Percentiles rank a stretch among this genome's conserved stretches.
Evolutionary conservation across 2,797 vertebrate genomes (phyloP).

Genomic region (Oceanodroma leucorhoa): DNA sequence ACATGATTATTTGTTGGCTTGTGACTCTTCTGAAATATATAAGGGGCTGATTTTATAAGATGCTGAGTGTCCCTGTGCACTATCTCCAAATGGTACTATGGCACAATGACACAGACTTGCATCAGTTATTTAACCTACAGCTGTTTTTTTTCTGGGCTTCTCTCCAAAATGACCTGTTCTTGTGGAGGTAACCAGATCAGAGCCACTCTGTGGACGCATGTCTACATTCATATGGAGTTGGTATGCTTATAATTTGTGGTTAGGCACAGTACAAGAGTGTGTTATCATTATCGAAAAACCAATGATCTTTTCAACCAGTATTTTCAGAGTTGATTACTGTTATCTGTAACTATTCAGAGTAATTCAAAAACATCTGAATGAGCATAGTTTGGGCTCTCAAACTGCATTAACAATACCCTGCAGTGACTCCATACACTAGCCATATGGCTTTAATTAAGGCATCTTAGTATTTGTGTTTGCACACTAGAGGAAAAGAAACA

Average conservation of each 20-base stretch:
- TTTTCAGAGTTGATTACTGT: not conserved
- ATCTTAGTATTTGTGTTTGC: not conserved
- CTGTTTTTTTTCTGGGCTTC: not conserved
- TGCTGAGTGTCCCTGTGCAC: not conserved
- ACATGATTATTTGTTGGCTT: not conserved
- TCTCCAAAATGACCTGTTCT: not conserved
- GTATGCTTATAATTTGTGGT: not conserved
- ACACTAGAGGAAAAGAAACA: not conserved
- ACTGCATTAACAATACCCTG: not conserved
- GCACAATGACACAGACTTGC: not conserved
- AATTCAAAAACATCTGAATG: not conserved
- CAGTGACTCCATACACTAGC: slow-evolving; percentile 5
- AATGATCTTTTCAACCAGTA: not conserved
- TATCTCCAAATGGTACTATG: not conserved
- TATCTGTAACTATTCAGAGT: not conserved
- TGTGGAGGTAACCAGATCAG: not conserved
- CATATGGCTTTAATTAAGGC: slow-evolving; percentile 48
- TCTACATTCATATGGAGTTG: not conserved
- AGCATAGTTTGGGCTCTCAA: not conserved
- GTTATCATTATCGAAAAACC: not conserved
- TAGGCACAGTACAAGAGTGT: not conserved
- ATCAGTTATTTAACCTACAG: not conserved
- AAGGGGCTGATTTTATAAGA: not conserved
- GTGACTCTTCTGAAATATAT: not conserved
- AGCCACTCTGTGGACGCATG: not conserved